Conservation (phyloP, 1,140 invertebrate genomes). For the Drosophila kurseongensis region DNA sequence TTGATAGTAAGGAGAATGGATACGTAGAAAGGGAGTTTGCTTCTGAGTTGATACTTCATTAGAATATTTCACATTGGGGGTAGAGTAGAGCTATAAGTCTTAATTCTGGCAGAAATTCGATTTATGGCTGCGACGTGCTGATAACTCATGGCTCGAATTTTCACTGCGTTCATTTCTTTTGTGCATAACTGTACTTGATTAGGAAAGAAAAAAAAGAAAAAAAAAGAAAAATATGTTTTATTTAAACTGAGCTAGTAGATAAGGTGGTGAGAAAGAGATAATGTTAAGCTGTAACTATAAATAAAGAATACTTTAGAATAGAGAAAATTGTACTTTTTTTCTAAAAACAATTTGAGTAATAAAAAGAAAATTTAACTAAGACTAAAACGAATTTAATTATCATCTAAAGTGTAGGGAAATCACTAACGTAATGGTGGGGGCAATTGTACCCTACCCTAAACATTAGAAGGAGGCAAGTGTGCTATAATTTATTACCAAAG, state of each 20-base stretch:
- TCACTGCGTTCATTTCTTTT: constrained; percentile 19
- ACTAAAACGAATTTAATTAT: too few species aligned
- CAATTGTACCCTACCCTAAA: constrained; percentile 16
- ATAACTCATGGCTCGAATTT: constrained; percentile 62
- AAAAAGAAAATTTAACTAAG: not conserved
- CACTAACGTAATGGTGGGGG: not conserved
- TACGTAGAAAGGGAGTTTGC: constrained; percentile 15
- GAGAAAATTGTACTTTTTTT: too few species aligned
- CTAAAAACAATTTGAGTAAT: not conserved
- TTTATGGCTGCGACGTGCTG: constrained; percentile 84
- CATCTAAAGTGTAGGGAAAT: too few species aligned
- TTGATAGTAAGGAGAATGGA: constrained; percentile 40
- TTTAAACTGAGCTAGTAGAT: not conserved
- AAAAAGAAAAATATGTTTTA: not conserved
- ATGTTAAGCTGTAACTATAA: too few species aligned
- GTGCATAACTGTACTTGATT: constrained; percentile 23
- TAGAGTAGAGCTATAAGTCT: constrained; percentile 65
- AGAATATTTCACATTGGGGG: constrained; percentile 51
- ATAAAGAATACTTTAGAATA: too few species aligned
- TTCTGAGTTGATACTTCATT: constrained; percentile 65
- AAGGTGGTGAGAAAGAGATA: not conserved
- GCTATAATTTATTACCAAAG: constrained; percentile 25
- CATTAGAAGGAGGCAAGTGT: constrained; percentile 6
- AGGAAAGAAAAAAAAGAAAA: not conserved
- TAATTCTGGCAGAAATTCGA: constrained; percentile 77